Conservation (phyloP, 2,888 invertebrate genomes). For the Sarcophaga subvicina region DNA sequence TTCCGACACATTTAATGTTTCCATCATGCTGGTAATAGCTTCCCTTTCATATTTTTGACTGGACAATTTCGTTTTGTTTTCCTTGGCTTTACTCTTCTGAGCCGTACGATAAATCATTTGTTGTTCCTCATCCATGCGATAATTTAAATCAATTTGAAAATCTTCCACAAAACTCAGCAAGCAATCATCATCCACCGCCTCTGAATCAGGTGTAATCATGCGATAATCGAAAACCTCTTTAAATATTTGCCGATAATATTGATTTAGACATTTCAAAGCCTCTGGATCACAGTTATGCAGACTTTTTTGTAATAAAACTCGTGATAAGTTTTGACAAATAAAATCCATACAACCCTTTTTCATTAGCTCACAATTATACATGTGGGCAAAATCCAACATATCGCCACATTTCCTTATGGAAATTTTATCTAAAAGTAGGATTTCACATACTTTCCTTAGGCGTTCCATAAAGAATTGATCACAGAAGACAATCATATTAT, state of each 20-base stretch:
- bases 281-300: slow-evolving; percentile 86
- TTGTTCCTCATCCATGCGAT: slow-evolving; percentile 81
- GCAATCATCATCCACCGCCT: slow-evolving; percentile 85
- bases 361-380: slow-evolving; percentile 89
- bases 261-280: slow-evolving; percentile 85
- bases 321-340: slow-evolving; percentile 88
- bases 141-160: slow-evolving; percentile 83
- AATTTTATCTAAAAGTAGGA: slow-evolving; percentile 85
- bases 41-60: slow-evolving; percentile 79
- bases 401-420: slow-evolving; percentile 90
- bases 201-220: slow-evolving; percentile 87
- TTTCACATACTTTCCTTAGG: slow-evolving; percentile 88
- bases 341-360: slow-evolving; percentile 89
- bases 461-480: slow-evolving; percentile 90
- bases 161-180: slow-evolving; percentile 81
- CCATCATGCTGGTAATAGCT: slow-evolving; percentile 79
- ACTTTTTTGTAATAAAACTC: slow-evolving; percentile 86
- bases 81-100: slow-evolving; percentile 71
- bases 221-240: slow-evolving; percentile 84
- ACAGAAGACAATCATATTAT: slow-evolving; percentile 89
- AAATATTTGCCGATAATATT: slow-evolving; percentile 86
- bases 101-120: slow-evolving; percentile 34
- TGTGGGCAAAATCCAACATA: slow-evolving; percentile 88
- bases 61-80: slow-evolving; percentile 75
- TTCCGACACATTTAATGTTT: slow-evolving; percentile 75